These are phyloP conservation scores for Leptopilina syphax DNA, from an alignment of 2,888 invertebrate species.

Conservation along the genomic window DNA sequence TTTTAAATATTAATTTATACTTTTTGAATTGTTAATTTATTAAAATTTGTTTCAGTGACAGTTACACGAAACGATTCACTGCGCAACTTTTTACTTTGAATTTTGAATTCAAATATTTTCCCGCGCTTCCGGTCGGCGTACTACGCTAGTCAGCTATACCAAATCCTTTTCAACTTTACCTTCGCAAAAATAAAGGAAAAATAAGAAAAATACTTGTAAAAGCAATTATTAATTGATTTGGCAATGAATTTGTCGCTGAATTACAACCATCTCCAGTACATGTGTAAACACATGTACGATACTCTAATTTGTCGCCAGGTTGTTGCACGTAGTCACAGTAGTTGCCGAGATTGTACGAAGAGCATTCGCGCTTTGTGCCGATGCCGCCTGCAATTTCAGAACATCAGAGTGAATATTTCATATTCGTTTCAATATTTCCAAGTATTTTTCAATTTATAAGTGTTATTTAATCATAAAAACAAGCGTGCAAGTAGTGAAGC, in stretches of 20 bases:
- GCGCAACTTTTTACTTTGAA: neutral
- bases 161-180: slow-evolving; percentile 25
- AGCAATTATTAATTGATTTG: slow-evolving; percentile 43
- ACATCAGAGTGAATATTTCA: neutral
- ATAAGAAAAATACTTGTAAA: slow-evolving; percentile 32
- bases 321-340: slow-evolving; percentile 93
- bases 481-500: too few relatives aligned
- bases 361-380: slow-evolving; percentile 92
- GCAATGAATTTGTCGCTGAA: slow-evolving; percentile 73
- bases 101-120: slow-evolving; percentile 26
- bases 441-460: neutral
- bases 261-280: slow-evolving; percentile 92
- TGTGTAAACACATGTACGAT: slow-evolving; percentile 92
- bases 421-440: neutral
- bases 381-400: slow-evolving; percentile 84
- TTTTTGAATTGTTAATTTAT: neutral
- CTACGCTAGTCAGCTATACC: neutral
- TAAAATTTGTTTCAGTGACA: neutral
- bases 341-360: slow-evolving; percentile 90
- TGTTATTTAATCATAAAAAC: neutral
- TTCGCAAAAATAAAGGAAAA: slow-evolving; percentile 20
- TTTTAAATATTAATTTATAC: too few relatives aligned
- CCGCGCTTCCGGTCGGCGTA: neutral
- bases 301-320: slow-evolving; percentile 89
- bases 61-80: too few relatives aligned